Conservation (phyloP, 1,140 invertebrate species). For the Nasonia giraulti region DNA sequence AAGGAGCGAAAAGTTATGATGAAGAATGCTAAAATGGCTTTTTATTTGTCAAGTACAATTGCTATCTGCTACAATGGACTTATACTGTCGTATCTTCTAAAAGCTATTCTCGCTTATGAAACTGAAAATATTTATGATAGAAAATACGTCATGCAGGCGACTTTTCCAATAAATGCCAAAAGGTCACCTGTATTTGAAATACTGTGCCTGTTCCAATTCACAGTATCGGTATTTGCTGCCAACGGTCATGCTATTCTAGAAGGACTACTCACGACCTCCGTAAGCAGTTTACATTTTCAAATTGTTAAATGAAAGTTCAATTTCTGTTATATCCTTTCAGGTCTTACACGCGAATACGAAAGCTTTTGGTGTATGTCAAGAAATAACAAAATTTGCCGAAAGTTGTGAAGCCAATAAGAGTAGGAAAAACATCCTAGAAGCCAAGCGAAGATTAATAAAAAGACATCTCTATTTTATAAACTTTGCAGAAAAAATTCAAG, state of each 20-base stretch:
- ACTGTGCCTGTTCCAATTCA: not conserved
- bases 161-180: conserved; percentile 30
- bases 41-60: not conserved
- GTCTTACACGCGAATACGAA: conserved; percentile 29
- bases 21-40: not conserved
- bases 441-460: conserved; percentile 17
- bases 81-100: not conserved
- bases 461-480: conserved; percentile 14
- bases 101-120: not conserved
- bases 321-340: conserved; percentile 1
- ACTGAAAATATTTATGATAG: not conserved
- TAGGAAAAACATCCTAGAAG: not conserved
- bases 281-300: conserved; percentile 3
- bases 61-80: conserved; percentile 5
- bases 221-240: not conserved
- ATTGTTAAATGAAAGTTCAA: not conserved
- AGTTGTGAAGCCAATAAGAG: not conserved
- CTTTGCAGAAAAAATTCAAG: conserved; percentile 17
- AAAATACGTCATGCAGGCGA: conserved; percentile 16
- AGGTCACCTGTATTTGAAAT: conserved; percentile 35
- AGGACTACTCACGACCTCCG: conserved; percentile 23
- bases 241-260: conserved; percentile 16
- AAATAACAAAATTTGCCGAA: conserved; percentile 28
- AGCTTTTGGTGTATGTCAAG: conserved; percentile 27
- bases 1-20: not conserved